Evolutionary conservation across 2,888 invertebrate species (phyloP).

Genomic region (Dastarcus helophoroides): DNA sequence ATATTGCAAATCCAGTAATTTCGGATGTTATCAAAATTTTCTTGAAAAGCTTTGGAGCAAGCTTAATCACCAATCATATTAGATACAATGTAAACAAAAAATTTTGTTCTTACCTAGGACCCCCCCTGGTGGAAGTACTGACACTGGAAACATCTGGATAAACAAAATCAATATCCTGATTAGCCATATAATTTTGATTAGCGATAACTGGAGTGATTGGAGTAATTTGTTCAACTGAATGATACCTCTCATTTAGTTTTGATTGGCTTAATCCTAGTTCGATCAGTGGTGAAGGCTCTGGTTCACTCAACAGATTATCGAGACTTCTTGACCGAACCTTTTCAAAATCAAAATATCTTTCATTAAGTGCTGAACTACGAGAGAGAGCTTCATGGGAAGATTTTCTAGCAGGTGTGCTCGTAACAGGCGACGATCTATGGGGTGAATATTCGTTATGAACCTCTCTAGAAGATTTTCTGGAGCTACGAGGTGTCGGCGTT

Average conservation of each 20-base stretch:
- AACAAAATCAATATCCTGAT: conserved; percentile 56
- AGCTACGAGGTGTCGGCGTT: conserved; percentile 17
- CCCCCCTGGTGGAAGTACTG: conserved; percentile 41
- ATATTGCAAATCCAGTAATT: too few species aligned
- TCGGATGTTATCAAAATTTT: too few species aligned
- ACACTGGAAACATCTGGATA: conserved; percentile 52
- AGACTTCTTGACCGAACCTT: conserved; percentile 72
- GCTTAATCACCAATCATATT: too few species aligned
- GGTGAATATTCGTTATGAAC: conserved; percentile 25
- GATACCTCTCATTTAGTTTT: conserved; percentile 78
- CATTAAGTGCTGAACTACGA: conserved; percentile 73
- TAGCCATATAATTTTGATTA: conserved; percentile 38
- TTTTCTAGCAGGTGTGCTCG: conserved; percentile 45
- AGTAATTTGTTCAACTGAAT: conserved; percentile 65
- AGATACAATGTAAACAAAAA: too few species aligned
- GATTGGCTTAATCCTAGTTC: conserved; percentile 75
- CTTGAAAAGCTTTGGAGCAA: too few species aligned
- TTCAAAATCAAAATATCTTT: conserved; percentile 75
- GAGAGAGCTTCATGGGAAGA: conserved; percentile 68
- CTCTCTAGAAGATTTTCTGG: conserved; percentile 32
- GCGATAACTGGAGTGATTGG: conserved; percentile 46
- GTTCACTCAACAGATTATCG: conserved; percentile 64
- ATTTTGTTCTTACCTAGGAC: too few species aligned
- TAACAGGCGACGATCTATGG: conserved; percentile 38
- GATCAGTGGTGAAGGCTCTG: conserved; percentile 54